Percentiles rank a stretch among this genome's conserved stretches.
These are phyloP conservation scores for Bovichtus diacanthus DNA, from an alignment of 2,797 vertebrate species.

Conservation along the genomic window DNA sequence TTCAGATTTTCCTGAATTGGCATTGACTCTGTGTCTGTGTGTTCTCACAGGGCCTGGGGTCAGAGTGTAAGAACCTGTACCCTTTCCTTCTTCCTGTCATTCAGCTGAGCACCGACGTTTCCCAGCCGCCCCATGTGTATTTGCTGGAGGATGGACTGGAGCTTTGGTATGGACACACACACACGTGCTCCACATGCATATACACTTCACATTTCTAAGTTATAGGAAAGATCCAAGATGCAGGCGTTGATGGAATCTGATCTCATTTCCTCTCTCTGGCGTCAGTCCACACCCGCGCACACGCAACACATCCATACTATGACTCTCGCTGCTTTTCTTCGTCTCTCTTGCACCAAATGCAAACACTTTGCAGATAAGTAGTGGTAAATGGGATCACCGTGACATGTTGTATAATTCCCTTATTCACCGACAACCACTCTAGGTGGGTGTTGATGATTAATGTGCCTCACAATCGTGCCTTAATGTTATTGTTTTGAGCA, in stretches of 20 bases:
- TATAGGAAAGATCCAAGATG: slow-evolving; percentile 7
- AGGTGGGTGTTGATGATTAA: slow-evolving; percentile 14
- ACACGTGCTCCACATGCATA: not conserved
- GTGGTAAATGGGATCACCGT: slow-evolving; percentile 19
- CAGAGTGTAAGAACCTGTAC: slow-evolving; percentile 96
- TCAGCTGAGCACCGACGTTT: slow-evolving; percentile 97
- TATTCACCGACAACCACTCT: slow-evolving; percentile 13
- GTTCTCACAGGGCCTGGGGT: slow-evolving; percentile 91
- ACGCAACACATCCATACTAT: slow-evolving; percentile 18
- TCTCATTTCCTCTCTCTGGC: slow-evolving; percentile 35
- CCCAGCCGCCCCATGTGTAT: slow-evolving; percentile 96
- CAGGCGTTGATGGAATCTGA: slow-evolving; percentile 27
- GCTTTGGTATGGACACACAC: slow-evolving; percentile 89
- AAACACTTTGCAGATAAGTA: slow-evolving; percentile 32
- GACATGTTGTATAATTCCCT: slow-evolving; percentile 24
- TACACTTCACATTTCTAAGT: slow-evolving; percentile 16
- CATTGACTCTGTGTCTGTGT: slow-evolving; percentile 40
- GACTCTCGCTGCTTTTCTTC: slow-evolving; percentile 13
- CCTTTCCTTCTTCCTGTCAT: slow-evolving; percentile 97
- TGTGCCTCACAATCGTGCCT: slow-evolving; percentile 13
- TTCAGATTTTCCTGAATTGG: slow-evolving; percentile 23
- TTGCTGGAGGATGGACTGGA: slow-evolving; percentile 98
- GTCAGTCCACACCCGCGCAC: slow-evolving; percentile 9
- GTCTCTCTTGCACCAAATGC: slow-evolving; percentile 19
- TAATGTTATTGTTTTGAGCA: slow-evolving; percentile 36